phyloP scores from a whole-genome alignment of 2,797 vertebrate genomes.

The Zalophus californianus region DNA sequence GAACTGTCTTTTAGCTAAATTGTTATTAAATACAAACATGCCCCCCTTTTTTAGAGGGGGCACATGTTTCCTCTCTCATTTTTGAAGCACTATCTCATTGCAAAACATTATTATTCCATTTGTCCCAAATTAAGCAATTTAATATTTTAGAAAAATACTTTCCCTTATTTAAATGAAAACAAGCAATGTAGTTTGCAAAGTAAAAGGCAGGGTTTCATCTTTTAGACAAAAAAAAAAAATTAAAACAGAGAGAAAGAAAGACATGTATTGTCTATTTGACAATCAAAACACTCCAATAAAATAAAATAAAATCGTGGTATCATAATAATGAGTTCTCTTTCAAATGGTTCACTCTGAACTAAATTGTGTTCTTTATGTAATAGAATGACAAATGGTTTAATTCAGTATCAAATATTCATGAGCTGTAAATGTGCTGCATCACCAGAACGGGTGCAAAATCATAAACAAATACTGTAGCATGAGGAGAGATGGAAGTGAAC shows the following conservation, averaged over 20 bases:
- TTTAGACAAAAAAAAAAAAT: slow-evolving; percentile 84
- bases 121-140: slow-evolving; percentile 87
- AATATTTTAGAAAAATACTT: slow-evolving; percentile 86
- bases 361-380: slow-evolving; percentile 85
- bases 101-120: slow-evolving; percentile 86
- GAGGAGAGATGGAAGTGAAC: slow-evolving; percentile 75
- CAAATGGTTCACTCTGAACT: slow-evolving; percentile 86
- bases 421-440: slow-evolving; percentile 81
- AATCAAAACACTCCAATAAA: slow-evolving; percentile 88
- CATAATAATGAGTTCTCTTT: slow-evolving; percentile 87
- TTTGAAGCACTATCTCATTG: slow-evolving; percentile 81
- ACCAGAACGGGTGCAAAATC: slow-evolving; percentile 70
- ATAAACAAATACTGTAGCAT: slow-evolving; percentile 81
- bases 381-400: slow-evolving; percentile 87
- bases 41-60: not conserved
- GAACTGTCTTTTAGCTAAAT: slow-evolving; percentile 71
- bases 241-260: slow-evolving; percentile 81
- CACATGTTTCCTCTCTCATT: slow-evolving; percentile 83
- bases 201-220: slow-evolving; percentile 85
- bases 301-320: slow-evolving; percentile 86
- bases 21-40: slow-evolving; percentile 60
- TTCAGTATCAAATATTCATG: slow-evolving; percentile 83
- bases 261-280: slow-evolving; percentile 86
- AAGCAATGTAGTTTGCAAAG: slow-evolving; percentile 85
- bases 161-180: slow-evolving; percentile 87